Evolutionary conservation across 2,888 invertebrate species (phyloP), one percentile per base, ranked within the genome.

Genomic region (Digitonthophagus gazella): DNA sequence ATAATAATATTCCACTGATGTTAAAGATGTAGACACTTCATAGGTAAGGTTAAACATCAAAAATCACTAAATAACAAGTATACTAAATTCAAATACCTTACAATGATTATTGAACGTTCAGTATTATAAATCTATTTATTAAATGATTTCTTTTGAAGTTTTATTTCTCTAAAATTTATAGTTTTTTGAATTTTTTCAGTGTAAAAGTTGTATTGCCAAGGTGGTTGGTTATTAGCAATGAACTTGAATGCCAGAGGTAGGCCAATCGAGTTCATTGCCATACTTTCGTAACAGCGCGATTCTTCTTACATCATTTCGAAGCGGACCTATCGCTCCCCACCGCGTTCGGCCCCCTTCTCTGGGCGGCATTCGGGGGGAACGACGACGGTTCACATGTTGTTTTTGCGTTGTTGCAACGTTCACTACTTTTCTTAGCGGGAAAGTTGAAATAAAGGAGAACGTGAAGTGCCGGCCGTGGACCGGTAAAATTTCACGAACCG

Each of bases 241-340:
- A 82, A 82, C 82, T 81, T 81, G 81, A 61, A 20, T 16, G 78
- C 77, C 76, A 78, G 77, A 82, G 80, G 82, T 81, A 81, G 82
- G 81, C 80, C 79, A 82, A 74, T 78, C 75, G 77, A 81, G 82
- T 81, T 82, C 81, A 80, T 79, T 80, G 82, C 80, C 82, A 80
- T 81, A 82, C 82, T 82, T 82, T 82, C 82, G 80, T 81, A 81
- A 81, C 78, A 78, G 71, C 73, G 80, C 80, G 80, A 80, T 81
- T 80, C 80, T 81, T 81, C 80, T 81, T 81, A 81, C 81, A 81
- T 81, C 81, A 81, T 79, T 80, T 80, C 78, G 18, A 61, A 61
- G 18, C 61, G 18, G 61, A 18, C 61, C 18, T 20, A 14, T 61
- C 61, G 18, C 18, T 20, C 61, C 18, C 61, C 61, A 61, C 19